Evolutionary conservation across 2,113 vertebrate genomes (phyloP), one percentile per base, ranked within the genome.

Genomic region (Pteruthius melanotis): DNA sequence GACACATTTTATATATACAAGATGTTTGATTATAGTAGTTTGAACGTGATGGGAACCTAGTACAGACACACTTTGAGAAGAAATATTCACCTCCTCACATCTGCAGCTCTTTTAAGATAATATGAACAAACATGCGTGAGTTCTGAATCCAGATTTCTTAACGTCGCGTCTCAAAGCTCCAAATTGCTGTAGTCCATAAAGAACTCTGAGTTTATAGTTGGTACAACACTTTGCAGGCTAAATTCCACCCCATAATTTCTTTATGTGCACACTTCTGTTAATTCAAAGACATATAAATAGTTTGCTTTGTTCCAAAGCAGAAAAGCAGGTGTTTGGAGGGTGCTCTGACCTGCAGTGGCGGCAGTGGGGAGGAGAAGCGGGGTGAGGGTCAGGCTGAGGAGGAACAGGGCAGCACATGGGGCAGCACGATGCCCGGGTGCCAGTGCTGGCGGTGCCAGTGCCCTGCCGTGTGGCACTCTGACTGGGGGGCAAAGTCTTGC

Each of bases 151-250:
- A 15, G 7, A 80, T 89, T 60, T 78, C 54, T 70, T 54, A 75
- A 44, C 0, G 0, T 35, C 26, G 12, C 10, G 63, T 44, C 33
- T 72, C 69, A 76, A 7, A 68, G 10, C 15, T 63, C 33, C 0
- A 7, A 83, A 77, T 40, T 80, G 26, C 11, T 64, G 10, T 35
- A 77, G 37, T 20, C 27, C 11, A 1, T 16, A 15, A 87, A 30
- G 20, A 69, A 37, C 8, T 65, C 30, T n/a, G 17, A 23, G 53
- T 79, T 83, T 56, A 33, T 54, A 54, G 16, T 39, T 61, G 26
- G 1, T 65, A 13, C 33, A 57, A 45, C 9, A 3, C 5, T 64
- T 87, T 71, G 22, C 26, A 74, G 33, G 9, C 27, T 81, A 35
- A 90, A 86, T 71, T 70, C 42, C 35, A 52, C 15, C 6, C 13